These are phyloP conservation scores for Montipora capricornis DNA, from an alignment of 64 coral and sea anemone genomes.

Conservation along the genomic window DNA sequence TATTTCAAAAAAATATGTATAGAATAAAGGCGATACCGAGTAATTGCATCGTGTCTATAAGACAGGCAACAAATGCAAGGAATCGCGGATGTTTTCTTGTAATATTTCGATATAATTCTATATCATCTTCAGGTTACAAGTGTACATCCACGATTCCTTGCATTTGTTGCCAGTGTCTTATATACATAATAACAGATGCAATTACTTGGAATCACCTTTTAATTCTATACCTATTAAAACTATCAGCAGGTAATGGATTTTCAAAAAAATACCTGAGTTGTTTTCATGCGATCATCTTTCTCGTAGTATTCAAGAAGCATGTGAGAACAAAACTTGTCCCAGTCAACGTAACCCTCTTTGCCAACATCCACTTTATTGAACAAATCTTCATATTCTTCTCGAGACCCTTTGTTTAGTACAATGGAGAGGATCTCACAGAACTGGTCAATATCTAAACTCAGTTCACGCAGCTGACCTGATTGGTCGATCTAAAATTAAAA, in stretches of 20 bases:
- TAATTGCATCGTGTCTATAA: no score
- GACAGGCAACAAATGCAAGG: no score
- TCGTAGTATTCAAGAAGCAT: conserved; percentile 99
- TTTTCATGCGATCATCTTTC: conserved; percentile 99
- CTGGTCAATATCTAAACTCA: conserved; percentile 89
- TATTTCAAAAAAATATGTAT: no score
- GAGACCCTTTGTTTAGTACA: conserved; percentile 89
- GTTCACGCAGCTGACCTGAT: conserved; percentile 85
- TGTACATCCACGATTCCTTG: no score
- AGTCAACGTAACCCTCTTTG: conserved; percentile 98
- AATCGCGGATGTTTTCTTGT: no score
- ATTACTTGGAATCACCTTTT: no score
- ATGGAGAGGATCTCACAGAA: conserved; percentile 97
- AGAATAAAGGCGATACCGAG: no score
- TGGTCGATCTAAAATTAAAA: conserved; percentile 73
- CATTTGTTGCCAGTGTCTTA: no score
- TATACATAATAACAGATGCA: no score
- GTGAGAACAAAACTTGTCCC: conserved; percentile 98
- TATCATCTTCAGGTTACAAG: no score
- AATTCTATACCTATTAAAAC: no score
- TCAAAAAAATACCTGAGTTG: conserved; percentile 78
- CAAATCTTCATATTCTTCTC: conserved; percentile 90
- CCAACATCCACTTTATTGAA: conserved; percentile 94
- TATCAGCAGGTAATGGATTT: background rate
- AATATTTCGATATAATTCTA: no score